These are phyloP conservation scores for Frankliniella intonsa DNA, from an alignment of 2,888 invertebrate species.

Conservation along the genomic window DNA sequence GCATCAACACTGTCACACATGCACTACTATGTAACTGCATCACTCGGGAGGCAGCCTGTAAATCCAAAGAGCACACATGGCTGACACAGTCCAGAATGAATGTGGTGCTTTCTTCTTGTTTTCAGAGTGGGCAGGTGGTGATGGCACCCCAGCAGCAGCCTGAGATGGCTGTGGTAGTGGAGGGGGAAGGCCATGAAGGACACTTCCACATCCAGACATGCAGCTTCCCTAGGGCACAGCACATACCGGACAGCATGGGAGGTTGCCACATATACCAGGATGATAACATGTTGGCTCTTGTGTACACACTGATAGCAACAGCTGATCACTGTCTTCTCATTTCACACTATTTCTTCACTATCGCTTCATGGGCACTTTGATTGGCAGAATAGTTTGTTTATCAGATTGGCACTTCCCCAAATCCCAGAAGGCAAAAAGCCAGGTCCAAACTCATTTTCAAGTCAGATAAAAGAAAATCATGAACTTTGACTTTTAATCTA, in stretches of 20 bases:
- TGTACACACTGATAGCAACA: conserved; percentile 23
- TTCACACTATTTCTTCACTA: no score
- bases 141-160: background rate
- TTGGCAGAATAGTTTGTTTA: background rate
- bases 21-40: background rate
- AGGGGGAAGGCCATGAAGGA: conserved; percentile 15
- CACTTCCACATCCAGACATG: background rate
- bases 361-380: no score
- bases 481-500: background rate
- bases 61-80: background rate
- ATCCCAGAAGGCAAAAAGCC: background rate
- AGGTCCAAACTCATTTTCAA: no score
- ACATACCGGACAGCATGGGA: background rate
- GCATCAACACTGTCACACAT: conserved; percentile 3
- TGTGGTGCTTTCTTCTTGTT: conserved; percentile 17
- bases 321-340: conserved; percentile 12
- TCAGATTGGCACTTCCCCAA: background rate
- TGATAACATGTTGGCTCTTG: conserved; percentile 15
- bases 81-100: background rate
- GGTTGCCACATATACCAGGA: conserved; percentile 8
- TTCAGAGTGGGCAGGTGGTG: conserved; percentile 22
- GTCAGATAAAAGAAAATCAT: background rate
- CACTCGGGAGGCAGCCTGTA: background rate
- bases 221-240: background rate
- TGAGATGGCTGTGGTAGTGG: background rate